phyloP scores from a whole-genome alignment of 2,888 invertebrate genomes.

The Anodontia alba region DNA sequence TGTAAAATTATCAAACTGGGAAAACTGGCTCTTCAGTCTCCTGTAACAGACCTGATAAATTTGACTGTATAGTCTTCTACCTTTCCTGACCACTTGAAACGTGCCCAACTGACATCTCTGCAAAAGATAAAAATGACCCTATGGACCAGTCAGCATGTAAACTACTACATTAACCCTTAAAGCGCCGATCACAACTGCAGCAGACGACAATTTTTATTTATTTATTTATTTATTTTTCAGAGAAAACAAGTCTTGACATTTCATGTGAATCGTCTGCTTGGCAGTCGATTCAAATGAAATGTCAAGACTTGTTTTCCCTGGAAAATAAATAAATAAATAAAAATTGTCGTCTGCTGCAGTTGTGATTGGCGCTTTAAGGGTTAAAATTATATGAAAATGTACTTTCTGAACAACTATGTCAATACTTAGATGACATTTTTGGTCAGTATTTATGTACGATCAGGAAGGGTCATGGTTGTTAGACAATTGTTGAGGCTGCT shows the following conservation, averaged over 20 bases:
- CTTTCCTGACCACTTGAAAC: conserved; percentile 17
- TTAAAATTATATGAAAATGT: conserved; percentile 48
- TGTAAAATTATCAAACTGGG: not conserved
- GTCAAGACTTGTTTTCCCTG: no score
- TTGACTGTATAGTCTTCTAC: not conserved
- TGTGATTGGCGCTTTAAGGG: no score
- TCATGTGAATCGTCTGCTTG: no score
- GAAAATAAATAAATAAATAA: no score
- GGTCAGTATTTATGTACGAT: conserved; percentile 40
- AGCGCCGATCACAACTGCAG: no score
- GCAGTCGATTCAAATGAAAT: no score
- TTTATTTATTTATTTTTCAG: no score
- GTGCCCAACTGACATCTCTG: conserved; percentile 14
- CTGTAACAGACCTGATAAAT: conserved; percentile 16
- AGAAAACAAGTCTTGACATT: no score
- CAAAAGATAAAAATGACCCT: conserved; percentile 27
- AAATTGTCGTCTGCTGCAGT: no score
- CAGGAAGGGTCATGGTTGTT: conserved; percentile 45
- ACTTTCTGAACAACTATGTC: conserved; percentile 30
- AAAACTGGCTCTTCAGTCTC: not conserved
- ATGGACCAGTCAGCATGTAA: conserved; percentile 44
- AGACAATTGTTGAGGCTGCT: conserved; percentile 26
- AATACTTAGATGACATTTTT: conserved; percentile 42
- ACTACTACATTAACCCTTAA: conserved; percentile 35
- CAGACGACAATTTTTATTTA: no score